Conservation (phyloP, 2,888 invertebrate genomes). For the Diachrysia chrysitis region DNA sequence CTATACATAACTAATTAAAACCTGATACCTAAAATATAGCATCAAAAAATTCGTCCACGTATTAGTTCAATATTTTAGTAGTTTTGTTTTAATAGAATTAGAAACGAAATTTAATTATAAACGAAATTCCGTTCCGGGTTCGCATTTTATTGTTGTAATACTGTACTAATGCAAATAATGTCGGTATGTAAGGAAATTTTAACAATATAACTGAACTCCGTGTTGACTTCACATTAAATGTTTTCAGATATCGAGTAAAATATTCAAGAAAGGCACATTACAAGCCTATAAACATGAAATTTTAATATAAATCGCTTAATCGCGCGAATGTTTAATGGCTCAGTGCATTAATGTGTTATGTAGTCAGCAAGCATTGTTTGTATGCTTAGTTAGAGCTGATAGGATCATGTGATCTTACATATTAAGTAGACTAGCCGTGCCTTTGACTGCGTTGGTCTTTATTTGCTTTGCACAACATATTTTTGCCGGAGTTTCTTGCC, state of each 20-base stretch:
- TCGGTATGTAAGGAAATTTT: constrained; percentile 23
- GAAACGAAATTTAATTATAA: constrained; percentile 10
- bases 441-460: no score
- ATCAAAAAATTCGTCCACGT: no score
- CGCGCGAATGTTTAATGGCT: constrained; percentile 24
- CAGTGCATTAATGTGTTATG: constrained; percentile 23
- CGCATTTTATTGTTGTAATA: constrained; percentile 8
- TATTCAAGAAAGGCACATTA: constrained; percentile 23
- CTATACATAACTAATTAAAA: no score
- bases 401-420: not conserved
- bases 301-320: constrained; percentile 41
- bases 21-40: no score
- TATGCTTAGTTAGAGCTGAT: constrained; percentile 12
- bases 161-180: constrained; percentile 38
- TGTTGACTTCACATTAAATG: constrained; percentile 25
- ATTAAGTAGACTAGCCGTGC: not conserved
- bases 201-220: constrained; percentile 26
- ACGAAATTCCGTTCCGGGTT: constrained; percentile 13
- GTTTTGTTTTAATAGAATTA: not conserved
- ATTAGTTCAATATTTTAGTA: not conserved
- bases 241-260: constrained; percentile 42
- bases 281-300: constrained; percentile 43
- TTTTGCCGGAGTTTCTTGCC: no score
- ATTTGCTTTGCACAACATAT: no score
- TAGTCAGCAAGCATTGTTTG: not conserved